phyloP scores from a whole-genome alignment of 2,888 invertebrate species.

The Dioctria linearis region DNA sequence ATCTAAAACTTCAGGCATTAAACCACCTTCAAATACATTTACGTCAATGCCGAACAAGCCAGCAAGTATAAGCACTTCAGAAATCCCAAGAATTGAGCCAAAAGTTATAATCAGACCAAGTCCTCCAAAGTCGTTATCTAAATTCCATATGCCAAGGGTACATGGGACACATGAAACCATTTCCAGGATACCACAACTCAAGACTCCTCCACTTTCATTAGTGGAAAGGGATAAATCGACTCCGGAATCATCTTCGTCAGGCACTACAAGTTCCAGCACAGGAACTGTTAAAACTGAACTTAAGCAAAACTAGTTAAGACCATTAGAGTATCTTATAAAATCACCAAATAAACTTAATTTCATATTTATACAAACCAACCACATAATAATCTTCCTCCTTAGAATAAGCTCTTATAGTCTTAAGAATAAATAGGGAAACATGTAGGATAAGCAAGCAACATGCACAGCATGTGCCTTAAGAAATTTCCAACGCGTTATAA shows the following conservation, averaged over 20 bases:
- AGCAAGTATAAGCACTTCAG: neutral
- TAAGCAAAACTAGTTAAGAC: conserved; percentile 61
- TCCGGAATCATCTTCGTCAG: conserved; percentile 62
- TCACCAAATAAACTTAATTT: neutral
- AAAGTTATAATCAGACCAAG: conserved; percentile 57
- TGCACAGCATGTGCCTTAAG: neutral
- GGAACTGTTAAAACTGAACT: conserved; percentile 70
- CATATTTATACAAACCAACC: neutral
- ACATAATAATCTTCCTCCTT: neutral
- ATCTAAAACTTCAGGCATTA: conserved; percentile 56
- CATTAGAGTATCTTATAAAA: neutral
- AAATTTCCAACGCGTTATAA: no score
- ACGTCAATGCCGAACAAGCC: neutral
- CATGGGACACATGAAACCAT: conserved; percentile 52
- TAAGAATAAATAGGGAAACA: neutral
- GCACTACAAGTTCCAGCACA: conserved; percentile 65
- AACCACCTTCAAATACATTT: conserved; percentile 55
- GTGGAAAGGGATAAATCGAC: conserved; percentile 59
- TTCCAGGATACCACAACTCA: conserved; percentile 51
- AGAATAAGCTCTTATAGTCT: neutral
- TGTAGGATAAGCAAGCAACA: neutral
- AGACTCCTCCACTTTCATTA: conserved; percentile 35
- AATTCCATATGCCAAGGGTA: conserved; percentile 56
- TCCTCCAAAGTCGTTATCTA: conserved; percentile 39
- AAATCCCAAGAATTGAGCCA: conserved; percentile 41